Conservation (phyloP, 1,140 invertebrate genomes). For the Pseudomyrmex dendroicus region DNA sequence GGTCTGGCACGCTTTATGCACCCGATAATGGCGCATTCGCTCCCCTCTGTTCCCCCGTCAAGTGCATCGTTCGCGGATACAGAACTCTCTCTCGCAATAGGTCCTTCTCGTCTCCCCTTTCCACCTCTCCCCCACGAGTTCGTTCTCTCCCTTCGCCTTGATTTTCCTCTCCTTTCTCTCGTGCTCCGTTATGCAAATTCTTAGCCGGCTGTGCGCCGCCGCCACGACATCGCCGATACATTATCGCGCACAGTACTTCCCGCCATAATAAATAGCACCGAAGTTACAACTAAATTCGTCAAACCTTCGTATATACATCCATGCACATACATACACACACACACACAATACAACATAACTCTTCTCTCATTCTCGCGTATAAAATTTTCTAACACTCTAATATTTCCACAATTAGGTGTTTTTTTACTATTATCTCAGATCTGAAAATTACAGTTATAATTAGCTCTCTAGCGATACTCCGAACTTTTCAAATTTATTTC, state of each 20-base stretch:
- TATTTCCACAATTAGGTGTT: not conserved
- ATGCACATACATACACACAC: not conserved
- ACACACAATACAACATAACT: too few relatives aligned
- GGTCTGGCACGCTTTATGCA: constrained; percentile 48
- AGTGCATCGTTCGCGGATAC: constrained; percentile 32
- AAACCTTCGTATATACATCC: not conserved
- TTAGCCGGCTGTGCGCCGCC: not conserved
- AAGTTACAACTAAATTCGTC: constrained; percentile 1
- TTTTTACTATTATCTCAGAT: too few relatives aligned
- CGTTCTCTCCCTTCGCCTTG: not conserved
- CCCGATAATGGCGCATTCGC: constrained; percentile 50
- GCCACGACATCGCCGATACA: not conserved
- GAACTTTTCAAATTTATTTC: too few relatives aligned
- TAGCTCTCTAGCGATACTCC: too few relatives aligned
- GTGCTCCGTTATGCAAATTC: constrained; percentile 39
- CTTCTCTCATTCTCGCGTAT: not conserved
- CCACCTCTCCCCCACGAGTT: not conserved
- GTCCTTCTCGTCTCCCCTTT: constrained; percentile 27
- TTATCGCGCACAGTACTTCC: constrained; percentile 17
- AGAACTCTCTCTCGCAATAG: constrained; percentile 9
- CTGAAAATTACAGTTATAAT: too few relatives aligned
- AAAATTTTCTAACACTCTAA: too few relatives aligned
- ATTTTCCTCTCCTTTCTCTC: constrained; percentile 34
- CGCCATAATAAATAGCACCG: not conserved
- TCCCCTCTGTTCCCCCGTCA: constrained; percentile 25